phyloP scores from a whole-genome alignment of 2,888 invertebrate species.

The Listrodromus nycthemerus region DNA sequence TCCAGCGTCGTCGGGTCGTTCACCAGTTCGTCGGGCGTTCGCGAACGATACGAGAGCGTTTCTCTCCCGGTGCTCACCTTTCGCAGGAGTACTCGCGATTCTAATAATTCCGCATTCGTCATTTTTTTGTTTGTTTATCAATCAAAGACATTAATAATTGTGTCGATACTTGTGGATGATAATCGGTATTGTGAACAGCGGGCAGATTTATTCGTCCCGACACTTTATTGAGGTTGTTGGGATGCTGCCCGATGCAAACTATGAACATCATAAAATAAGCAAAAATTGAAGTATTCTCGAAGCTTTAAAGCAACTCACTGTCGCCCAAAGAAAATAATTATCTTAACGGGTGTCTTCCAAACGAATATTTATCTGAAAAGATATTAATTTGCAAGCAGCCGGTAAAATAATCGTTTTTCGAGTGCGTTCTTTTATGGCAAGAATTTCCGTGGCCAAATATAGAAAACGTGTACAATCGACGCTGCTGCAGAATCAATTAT shows the following conservation, averaged over 20 bases:
- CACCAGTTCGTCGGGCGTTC: slow-evolving; percentile 65
- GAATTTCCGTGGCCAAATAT: no score
- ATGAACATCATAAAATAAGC: neutral
- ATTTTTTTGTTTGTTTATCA: neutral
- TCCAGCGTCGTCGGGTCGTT: slow-evolving; percentile 61
- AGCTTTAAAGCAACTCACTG: neutral
- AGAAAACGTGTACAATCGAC: no score
- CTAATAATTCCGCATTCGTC: neutral
- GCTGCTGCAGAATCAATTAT: no score
- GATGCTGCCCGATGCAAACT: neutral
- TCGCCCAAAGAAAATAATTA: neutral
- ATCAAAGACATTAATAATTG: neutral
- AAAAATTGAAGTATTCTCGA: neutral
- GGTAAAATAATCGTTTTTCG: no score
- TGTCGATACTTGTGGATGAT: neutral
- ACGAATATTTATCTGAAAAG: neutral
- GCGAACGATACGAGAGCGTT: slow-evolving; percentile 47
- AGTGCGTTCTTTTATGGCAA: no score
- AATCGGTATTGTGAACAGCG: neutral
- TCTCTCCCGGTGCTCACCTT: slow-evolving; percentile 19
- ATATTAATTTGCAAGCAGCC: no score
- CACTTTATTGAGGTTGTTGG: neutral
- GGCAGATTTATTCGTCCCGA: neutral
- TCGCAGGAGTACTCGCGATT: slow-evolving; percentile 2
- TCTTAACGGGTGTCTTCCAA: neutral